Percentiles rank a stretch among this genome's conserved stretches.
Evolutionary conservation across 2,113 vertebrate species (phyloP).

Genomic region (Hucho hucho): DNA sequence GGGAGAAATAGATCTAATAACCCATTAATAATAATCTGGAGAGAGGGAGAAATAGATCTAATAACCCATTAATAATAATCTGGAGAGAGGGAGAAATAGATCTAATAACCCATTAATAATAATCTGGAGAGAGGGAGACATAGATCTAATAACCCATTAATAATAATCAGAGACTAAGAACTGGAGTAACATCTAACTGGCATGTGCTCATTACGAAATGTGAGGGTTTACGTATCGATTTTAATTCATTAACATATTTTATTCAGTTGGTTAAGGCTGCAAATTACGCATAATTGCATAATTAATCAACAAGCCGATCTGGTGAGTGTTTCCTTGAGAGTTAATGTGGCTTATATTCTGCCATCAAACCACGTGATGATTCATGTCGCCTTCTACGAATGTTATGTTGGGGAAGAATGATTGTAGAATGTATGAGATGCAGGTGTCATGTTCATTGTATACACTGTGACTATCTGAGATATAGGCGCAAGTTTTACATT

Average conservation of each 20-base stretch:
- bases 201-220: constrained; percentile 38
- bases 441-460: no score
- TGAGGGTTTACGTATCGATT: constrained; percentile 37
- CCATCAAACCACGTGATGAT: no score
- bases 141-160: background rate
- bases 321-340: constrained; percentile 23
- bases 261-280: constrained; percentile 42
- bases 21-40: no score
- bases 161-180: background rate
- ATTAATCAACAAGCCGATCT: constrained; percentile 34
- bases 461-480: no score
- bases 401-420: no score
- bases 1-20: no score
- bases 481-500: no score
- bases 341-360: constrained; percentile 7
- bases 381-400: no score
- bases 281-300: constrained; percentile 41
- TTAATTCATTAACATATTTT: constrained; percentile 39
- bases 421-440: no score
- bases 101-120: no score
- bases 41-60: background rate
- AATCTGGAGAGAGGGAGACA: background rate
- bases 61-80: no score
- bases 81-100: background rate
- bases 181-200: background rate